Percentiles rank a stretch among this genome's conserved stretches.
Evolutionary conservation across 1,140 invertebrate species (phyloP).

Genomic region (honey bee (Apis mellifera)): DNA sequence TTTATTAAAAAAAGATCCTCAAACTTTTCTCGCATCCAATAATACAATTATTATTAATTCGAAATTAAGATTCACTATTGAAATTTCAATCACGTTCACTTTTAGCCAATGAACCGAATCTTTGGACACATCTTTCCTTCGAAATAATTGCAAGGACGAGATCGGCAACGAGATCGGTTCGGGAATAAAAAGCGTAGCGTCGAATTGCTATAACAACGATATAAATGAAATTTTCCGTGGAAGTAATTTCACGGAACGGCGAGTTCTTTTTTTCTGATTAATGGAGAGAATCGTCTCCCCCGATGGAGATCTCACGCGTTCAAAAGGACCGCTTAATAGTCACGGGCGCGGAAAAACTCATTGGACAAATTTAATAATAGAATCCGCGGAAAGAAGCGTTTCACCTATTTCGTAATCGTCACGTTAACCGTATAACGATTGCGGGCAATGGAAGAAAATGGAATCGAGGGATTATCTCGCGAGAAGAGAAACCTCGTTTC

Average conservation of each 20-base stretch:
- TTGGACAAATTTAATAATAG: slow-evolving; percentile 29
- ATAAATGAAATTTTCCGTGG: slow-evolving; percentile 26
- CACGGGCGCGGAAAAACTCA: slow-evolving; percentile 24
- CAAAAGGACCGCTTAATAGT: slow-evolving; percentile 7
- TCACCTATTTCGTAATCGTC: background rate
- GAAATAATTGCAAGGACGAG: slow-evolving; percentile 15
- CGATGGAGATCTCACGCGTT: background rate
- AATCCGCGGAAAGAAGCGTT: background rate
- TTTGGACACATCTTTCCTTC: background rate
- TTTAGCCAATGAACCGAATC: background rate
- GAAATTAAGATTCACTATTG: background rate
- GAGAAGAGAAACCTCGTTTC: background rate
- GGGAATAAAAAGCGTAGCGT: slow-evolving; percentile 1
- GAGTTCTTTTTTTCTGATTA: slow-evolving; percentile 26
- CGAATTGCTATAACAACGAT: background rate
- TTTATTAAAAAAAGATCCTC: too few species aligned
- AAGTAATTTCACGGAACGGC: slow-evolving; percentile 32
- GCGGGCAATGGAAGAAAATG: background rate
- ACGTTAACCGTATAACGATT: background rate
- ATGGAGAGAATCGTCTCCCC: background rate
- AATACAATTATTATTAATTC: too few species aligned
- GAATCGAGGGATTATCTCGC: background rate
- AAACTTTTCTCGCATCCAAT: too few species aligned
- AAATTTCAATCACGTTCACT: background rate
- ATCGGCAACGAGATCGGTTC: too few species aligned